phyloP scores from a whole-genome alignment of 2,113 vertebrate genomes.

The Corydoras maculifer region DNA sequence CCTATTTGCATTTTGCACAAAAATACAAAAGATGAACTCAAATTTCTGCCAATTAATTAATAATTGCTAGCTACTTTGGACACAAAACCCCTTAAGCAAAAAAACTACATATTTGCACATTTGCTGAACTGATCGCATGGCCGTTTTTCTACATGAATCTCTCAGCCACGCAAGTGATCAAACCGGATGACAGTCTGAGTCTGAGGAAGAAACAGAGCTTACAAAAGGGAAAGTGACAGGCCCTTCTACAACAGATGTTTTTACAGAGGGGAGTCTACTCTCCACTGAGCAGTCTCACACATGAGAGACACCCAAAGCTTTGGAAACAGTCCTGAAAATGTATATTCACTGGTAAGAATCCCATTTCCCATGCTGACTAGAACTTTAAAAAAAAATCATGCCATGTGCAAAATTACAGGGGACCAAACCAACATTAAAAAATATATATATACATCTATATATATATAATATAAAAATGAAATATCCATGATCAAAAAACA shows the following conservation, averaged over 20 bases:
- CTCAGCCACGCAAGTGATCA: conserved; percentile 65
- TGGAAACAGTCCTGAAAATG: conserved; percentile 69
- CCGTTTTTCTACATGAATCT: conserved; percentile 54
- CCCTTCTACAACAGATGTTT: conserved; percentile 76
- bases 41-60: background rate
- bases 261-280: conserved; percentile 73
- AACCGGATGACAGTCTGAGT: conserved; percentile 67
- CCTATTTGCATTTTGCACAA: too few species aligned
- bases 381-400: conserved; percentile 44
- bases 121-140: conserved; percentile 52
- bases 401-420: conserved; percentile 38
- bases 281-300: conserved; percentile 74
- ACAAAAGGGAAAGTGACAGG: conserved; percentile 70
- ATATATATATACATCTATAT: conserved; percentile 34
- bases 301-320: conserved; percentile 72
- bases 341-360: conserved; percentile 70
- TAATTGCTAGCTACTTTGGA: background rate
- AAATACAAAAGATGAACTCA: too few species aligned
- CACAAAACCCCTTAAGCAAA: conserved; percentile 1
- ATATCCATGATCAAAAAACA: conserved; percentile 57
- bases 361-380: conserved; percentile 51
- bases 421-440: conserved; percentile 4
- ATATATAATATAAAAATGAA: conserved; percentile 62
- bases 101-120: conserved; percentile 37
- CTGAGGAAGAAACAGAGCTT: conserved; percentile 57